phyloP scores from a whole-genome alignment of 2,888 invertebrate species.

The Didymodactylos carnosus region DNA sequence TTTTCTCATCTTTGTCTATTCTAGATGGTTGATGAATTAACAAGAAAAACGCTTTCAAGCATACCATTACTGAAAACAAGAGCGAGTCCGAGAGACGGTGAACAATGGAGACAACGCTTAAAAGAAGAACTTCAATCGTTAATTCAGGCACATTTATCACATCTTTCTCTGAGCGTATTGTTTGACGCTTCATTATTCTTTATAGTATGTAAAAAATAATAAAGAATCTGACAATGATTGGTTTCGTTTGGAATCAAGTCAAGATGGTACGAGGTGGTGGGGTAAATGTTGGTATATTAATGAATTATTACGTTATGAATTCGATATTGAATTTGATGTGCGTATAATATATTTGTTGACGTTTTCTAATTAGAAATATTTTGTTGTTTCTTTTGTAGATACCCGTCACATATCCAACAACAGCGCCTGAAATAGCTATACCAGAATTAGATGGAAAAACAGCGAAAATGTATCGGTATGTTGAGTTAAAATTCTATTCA shows the following conservation, averaged over 20 bases:
- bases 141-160: conserved; percentile 39
- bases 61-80: conserved; percentile 83
- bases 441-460: conserved; percentile 81
- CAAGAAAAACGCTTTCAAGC: conserved; percentile 65
- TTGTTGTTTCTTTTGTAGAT: conserved; percentile 37
- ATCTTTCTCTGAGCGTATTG: no score
- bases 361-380: not conserved
- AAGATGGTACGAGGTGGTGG: conserved; percentile 83
- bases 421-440: conserved; percentile 77
- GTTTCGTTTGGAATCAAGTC: conserved; percentile 92
- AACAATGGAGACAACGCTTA: conserved; percentile 74
- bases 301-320: conserved; percentile 82
- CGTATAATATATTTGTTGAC: conserved; percentile 41
- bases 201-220: conserved; percentile 45
- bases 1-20: not conserved
- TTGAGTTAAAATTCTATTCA: conserved; percentile 20
- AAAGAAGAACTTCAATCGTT: conserved; percentile 90
- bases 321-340: conserved; percentile 90
- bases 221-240: conserved; percentile 78
- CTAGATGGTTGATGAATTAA: conserved; percentile 29
- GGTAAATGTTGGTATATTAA: conserved; percentile 98
- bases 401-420: conserved; percentile 88
- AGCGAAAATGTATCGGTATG: conserved; percentile 49
- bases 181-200: no score
- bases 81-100: conserved; percentile 88